Base-by-base conservation (phyloP, 2,797 vertebrate genomes). In the Intellagama lesueurii region DNA sequence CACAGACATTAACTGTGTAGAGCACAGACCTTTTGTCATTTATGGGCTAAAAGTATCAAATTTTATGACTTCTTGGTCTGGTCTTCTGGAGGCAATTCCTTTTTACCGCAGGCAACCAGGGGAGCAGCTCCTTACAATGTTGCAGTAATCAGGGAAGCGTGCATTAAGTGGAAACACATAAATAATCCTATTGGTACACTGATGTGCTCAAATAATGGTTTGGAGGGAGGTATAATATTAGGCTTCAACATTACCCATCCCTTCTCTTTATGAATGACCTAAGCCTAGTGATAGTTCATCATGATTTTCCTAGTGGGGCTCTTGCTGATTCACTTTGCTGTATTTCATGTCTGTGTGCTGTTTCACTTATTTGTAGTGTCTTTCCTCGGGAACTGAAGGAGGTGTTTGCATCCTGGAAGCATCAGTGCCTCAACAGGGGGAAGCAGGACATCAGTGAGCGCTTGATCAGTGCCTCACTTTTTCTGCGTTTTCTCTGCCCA, bases 361-460 rank as follows among this genome's bases (percentile, higher is more conserved):
- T 83, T 92, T 88, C 35, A 52, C 86, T 81, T 68, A 64, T 91
- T 93, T 90, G 0, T 95, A 99, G 99, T 0, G 98, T 99, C 73
- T 99, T 99, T 93, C 99, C 99, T 47, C 98, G 98, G 4, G 99
- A 99, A 96, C 93, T 99, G 95, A 99, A 99, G 96, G 99, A 99
- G 86, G 98, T 99, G 2, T 99, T 99, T 90, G 97, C 98, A 0
- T 98, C 98, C 0, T 99, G 98, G 99, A 98, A 98, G 94, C 98
- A 99, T 95, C 98, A 98, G 95, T 99, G 98, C 93, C 95, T 97
- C n/a, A 96, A 95, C n/a, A 97, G 98, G 1, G 98, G 98, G 35
- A 99, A 98, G 95, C 97, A 98, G 90, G 98, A 99, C 95, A 98
- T 99, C 96, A 98, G 98, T 0, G 98, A 98, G 90, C 98, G 98